Conservation (phyloP, 1,140 invertebrate species). For the Tribolium castaneum region DNA sequence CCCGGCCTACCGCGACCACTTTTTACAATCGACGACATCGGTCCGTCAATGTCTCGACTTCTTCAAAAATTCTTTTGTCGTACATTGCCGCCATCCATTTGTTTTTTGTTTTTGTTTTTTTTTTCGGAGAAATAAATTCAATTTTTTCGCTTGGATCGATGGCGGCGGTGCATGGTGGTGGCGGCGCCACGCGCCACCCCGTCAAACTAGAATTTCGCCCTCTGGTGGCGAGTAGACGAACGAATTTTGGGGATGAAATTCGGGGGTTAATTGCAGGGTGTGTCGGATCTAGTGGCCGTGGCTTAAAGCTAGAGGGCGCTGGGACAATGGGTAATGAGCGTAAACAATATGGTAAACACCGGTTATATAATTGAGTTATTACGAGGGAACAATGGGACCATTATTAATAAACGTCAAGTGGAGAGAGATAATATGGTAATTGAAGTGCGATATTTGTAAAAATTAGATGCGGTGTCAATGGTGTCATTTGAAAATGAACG, state of each 20-base stretch:
- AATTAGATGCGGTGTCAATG: background rate
- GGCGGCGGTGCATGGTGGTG: background rate
- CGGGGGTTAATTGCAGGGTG: constrained; percentile 2
- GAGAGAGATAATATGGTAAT: constrained; percentile 9
- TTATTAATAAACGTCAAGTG: constrained; percentile 38
- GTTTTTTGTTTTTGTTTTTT: background rate
- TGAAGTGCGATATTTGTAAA: background rate
- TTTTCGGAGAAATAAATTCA: background rate
- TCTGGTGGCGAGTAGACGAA: constrained; percentile 50
- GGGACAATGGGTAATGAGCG: background rate
- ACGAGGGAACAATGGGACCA: constrained; percentile 29
- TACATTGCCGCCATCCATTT: background rate
- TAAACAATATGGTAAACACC: constrained; percentile 27
- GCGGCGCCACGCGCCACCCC: background rate
- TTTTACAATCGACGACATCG: constrained; percentile 24
- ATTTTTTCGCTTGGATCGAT: constrained; percentile 10
- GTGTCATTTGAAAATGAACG: constrained; percentile 4
- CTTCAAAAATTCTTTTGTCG: constrained; percentile 42
- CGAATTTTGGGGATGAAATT: constrained; percentile 53
- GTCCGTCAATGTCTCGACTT: constrained; percentile 36
- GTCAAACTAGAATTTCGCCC: constrained; percentile 29
- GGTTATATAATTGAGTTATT: constrained; percentile 43
- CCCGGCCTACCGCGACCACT: constrained; percentile 29
- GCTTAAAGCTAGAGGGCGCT: background rate
- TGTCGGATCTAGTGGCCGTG: background rate